Conservation (phyloP, 2,888 invertebrate species). For the Clivina fossor region DNA sequence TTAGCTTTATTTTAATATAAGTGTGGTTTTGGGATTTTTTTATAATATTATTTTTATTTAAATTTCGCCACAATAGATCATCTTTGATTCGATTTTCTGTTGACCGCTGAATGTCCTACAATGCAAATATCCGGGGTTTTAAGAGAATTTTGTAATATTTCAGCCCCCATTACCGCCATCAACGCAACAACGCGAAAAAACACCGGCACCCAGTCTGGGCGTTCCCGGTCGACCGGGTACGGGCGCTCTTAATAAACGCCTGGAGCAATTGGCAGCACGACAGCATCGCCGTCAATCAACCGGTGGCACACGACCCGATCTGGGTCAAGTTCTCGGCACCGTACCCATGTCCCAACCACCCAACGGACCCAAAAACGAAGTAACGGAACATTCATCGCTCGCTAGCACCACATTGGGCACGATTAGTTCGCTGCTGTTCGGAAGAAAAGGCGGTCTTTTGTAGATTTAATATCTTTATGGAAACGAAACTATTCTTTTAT, state of each 20-base stretch:
- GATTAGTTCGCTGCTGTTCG: slow-evolving; percentile 77
- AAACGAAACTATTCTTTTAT: not conserved
- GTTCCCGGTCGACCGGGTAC: slow-evolving; percentile 64
- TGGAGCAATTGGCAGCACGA: slow-evolving; percentile 52
- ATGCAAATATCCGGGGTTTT: slow-evolving; percentile 31
- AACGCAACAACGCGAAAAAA: slow-evolving; percentile 33
- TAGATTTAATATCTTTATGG: slow-evolving; percentile 1
- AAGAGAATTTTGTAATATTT: slow-evolving; percentile 5
- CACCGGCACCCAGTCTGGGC: slow-evolving; percentile 53
- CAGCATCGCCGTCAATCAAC: slow-evolving; percentile 60
- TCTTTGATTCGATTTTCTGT: slow-evolving; percentile 36
- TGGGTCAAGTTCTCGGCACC: slow-evolving; percentile 57
- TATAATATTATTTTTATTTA: too few relatives aligned
- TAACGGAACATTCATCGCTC: slow-evolving; percentile 38
- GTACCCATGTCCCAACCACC: slow-evolving; percentile 46
- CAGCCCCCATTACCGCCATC: slow-evolving; percentile 38
- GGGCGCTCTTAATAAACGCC: slow-evolving; percentile 57
- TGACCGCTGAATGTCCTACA: slow-evolving; percentile 52
- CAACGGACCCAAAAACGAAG: slow-evolving; percentile 39
- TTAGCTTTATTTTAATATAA: too few relatives aligned
- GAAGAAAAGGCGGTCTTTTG: slow-evolving; percentile 80
- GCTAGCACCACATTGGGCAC: slow-evolving; percentile 64
- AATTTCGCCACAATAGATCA: too few relatives aligned
- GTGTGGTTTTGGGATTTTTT: too few relatives aligned
- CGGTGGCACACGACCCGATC: slow-evolving; percentile 60